Conservation (phyloP, 2,797 vertebrate genomes). For the Mycteria americana region DNA sequence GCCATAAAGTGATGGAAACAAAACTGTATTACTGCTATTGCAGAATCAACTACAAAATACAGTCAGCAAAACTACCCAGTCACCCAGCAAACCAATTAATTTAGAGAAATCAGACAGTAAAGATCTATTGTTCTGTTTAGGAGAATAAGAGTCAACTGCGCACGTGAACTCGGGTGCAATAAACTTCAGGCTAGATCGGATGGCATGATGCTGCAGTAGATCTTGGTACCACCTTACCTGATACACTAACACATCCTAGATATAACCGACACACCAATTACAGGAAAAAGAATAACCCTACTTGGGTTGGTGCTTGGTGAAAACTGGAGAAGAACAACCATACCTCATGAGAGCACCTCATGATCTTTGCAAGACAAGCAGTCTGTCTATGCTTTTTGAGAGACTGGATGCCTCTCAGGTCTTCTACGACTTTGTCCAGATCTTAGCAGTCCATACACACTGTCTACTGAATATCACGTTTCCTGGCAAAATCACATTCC, state of each 20-base stretch:
- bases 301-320: background rate
- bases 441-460: background rate
- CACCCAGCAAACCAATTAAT: background rate
- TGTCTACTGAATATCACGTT: background rate
- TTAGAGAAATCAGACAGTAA: background rate
- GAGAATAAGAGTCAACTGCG: background rate
- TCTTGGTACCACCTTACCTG: background rate
- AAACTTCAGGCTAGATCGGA: background rate
- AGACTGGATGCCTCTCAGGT: background rate
- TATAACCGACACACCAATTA: background rate
- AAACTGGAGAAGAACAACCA: background rate
- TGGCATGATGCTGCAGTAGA: background rate
- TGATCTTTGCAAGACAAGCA: background rate
- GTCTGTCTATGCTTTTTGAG: background rate
- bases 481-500: background rate
- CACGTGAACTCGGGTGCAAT: fast-evolving
- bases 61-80: background rate
- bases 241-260: background rate
- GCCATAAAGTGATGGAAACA: background rate
- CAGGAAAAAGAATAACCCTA: background rate
- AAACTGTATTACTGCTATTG: background rate
- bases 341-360: background rate
- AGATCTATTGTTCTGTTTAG: background rate
- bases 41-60: background rate
- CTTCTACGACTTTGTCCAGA: background rate